Evolutionary conservation across 1,140 invertebrate species (phyloP), one percentile per base, ranked within the genome.

Genomic region (Belonocnema kinseyi): DNA sequence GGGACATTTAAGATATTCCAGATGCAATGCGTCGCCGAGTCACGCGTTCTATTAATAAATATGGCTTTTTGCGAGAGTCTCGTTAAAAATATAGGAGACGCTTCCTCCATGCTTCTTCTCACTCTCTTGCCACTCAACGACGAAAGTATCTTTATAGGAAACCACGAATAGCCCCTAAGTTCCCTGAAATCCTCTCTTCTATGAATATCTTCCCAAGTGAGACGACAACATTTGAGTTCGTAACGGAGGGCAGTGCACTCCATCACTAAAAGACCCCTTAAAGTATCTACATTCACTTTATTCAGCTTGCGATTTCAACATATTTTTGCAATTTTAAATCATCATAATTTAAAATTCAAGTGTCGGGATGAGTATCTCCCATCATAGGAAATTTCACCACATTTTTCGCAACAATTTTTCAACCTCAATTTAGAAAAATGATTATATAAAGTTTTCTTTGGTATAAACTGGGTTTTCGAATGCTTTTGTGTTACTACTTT

Each of bases 151-250:
- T 81, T 83, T 83, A 83, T 81, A 80, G 82, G 78, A 77, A 83
- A 83, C 82, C 82, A 80, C 82, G 82, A 83, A 83, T 83, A 83
- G 82, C 81, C 77, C 78, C 78, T 80, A 77, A 77, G 76, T 83
- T 83, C 82, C 78, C 58, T 76, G 82, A 80, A 83, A 50, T 73
- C 75, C 72, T 77, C 75, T 77, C 77, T 75, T 80, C 82, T 81
- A 83, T 81, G 80, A 81, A 83, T 83, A 83, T 83, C 80, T 72
- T 77, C 56, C 56, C 54, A 76, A 81, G 74, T 71, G 74, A 75
- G 79, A 83, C 73, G 76, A 80, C 80, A 77, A 80, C 75, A 75
- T 46, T 52, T 46, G 50, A 51, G 21, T 33, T 58, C 53, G 53
- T 58, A 40, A 56, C 72, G 50, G 79, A 81, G 82, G 79, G 79